phyloP scores from a whole-genome alignment of 1,140 invertebrate species.

The Micrasema minimum region DNA sequence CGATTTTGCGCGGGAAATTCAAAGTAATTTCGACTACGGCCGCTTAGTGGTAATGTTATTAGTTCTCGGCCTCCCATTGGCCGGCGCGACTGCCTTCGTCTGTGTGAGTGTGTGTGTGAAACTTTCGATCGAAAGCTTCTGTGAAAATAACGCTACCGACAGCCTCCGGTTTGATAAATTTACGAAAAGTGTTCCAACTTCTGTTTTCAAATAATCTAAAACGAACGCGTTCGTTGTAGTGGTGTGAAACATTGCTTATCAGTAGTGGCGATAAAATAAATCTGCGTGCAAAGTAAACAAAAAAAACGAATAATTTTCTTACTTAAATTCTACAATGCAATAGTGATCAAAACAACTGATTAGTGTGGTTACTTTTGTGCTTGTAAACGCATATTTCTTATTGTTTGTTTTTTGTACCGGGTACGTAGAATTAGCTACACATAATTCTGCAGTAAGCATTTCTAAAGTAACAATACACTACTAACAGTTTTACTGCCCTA shows the following conservation, averaged over 20 bases:
- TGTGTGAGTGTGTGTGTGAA: constrained; percentile 22
- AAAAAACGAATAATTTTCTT: background rate
- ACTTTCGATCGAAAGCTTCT: constrained; percentile 36
- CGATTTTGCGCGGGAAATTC: constrained; percentile 32
- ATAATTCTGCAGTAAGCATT: constrained; percentile 19
- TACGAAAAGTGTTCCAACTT: background rate
- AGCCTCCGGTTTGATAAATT: background rate
- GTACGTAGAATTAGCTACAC: constrained; percentile 4
- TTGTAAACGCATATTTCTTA: background rate
- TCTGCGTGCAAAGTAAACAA: background rate
- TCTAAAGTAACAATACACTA: background rate
- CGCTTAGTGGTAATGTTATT: constrained; percentile 8
- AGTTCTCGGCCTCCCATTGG: constrained; percentile 21
- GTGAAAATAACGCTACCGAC: constrained; percentile 4
- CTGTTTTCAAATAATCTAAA: constrained; percentile 10
- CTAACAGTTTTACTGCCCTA: constrained; percentile 2
- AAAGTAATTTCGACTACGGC: background rate
- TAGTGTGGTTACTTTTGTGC: background rate
- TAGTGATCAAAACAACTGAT: background rate
- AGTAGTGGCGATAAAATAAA: constrained; percentile 10
- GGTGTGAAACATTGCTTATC: constrained; percentile 15
- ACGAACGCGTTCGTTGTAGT: background rate
- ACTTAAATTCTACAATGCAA: background rate
- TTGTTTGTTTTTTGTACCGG: background rate
- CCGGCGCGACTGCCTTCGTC: constrained; percentile 17